Base-by-base conservation (phyloP, 2,888 invertebrate genomes). In the Chirona hameri region DNA sequence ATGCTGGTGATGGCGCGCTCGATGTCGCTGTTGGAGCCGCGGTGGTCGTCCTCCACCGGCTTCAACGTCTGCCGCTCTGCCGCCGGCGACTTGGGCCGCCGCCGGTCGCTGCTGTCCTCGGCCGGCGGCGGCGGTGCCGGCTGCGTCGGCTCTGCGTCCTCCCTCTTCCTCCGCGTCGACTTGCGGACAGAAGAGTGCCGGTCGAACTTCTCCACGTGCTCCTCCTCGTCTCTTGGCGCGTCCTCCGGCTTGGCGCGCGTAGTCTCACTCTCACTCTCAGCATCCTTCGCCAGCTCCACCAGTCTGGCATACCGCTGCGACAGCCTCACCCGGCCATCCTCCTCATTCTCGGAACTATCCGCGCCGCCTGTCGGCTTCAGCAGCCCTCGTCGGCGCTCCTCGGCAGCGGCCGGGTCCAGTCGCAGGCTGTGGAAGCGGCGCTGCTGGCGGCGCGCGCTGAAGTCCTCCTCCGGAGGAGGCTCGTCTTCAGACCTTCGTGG, bases 121-220 rank as follows among this genome's bases (percentile, higher is more conserved):
- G 24, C 46, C 18, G 48, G 29, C 18, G 57, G 18, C 46, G 65
- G 82, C 27, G 82, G 83, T 57, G 82, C 82, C 52, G 82, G 69
- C 46, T 79, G 69, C 4, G 81, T 24, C n/a, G 80, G 81, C 24
- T 83, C 83, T 24, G 60, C n/a, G 21, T 72, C 72, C 18, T 90
- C 90, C 84, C 90, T 90, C 83, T 94, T 94, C 86, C 95, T 95
- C 76, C 96, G 90, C 83, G 95, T 90, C 0, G 96, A 96, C 85
- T 95, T 90, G 85, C 96, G 90, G 0, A 94, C 92, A 7, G 94
- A 92, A 0, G 95, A 94, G 86, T 93, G 94, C 85, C 96, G 90
- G 87, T 96, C 95, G 85, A 96, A 96, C 86, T 94, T 93, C 3
- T 94, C 94, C 81, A 87, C 87, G 7, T 87, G 87, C 83, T 86